Conservation (phyloP, 2,113 vertebrate species). For the rat (Rattus norvegicus) region DNA sequence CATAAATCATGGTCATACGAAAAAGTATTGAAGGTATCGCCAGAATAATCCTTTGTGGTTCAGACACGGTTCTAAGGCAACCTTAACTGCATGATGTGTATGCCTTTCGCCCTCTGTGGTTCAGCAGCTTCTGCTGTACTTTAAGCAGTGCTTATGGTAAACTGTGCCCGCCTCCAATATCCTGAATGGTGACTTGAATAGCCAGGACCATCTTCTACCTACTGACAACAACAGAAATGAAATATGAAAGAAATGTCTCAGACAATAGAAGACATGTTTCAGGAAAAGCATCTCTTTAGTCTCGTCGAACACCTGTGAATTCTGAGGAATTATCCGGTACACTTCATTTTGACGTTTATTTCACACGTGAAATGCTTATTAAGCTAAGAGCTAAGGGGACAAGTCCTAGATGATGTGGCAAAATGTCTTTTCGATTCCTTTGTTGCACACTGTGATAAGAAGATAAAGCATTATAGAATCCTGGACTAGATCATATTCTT, state of each 20-base stretch:
- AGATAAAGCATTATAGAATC: not conserved
- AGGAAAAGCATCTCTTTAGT: not conserved
- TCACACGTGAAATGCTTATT: conserved; percentile 9
- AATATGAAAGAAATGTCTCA: not conserved
- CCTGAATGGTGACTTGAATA: not conserved
- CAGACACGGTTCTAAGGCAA: not conserved
- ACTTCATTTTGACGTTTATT: not conserved
- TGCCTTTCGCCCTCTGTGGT: not conserved
- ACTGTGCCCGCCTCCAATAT: not conserved
- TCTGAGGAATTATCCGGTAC: not conserved
- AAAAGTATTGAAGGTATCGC: not conserved
- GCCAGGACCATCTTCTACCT: not conserved
- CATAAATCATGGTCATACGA: not conserved
- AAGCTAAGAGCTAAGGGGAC: conserved; percentile 3
- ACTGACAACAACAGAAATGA: not conserved
- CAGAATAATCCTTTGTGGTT: not conserved
- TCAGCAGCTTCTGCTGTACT: not conserved
- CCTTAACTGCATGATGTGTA: not conserved
- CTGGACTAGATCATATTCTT: not conserved
- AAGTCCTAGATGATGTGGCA: not conserved
- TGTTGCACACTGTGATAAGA: not conserved
- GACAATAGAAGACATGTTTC: not conserved
- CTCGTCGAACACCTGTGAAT: not conserved
- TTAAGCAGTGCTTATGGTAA: not conserved
- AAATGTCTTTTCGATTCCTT: conserved; percentile 34